phyloP scores from a whole-genome alignment of 2,797 vertebrate species.

The Chaetodon trifasciatus region DNA sequence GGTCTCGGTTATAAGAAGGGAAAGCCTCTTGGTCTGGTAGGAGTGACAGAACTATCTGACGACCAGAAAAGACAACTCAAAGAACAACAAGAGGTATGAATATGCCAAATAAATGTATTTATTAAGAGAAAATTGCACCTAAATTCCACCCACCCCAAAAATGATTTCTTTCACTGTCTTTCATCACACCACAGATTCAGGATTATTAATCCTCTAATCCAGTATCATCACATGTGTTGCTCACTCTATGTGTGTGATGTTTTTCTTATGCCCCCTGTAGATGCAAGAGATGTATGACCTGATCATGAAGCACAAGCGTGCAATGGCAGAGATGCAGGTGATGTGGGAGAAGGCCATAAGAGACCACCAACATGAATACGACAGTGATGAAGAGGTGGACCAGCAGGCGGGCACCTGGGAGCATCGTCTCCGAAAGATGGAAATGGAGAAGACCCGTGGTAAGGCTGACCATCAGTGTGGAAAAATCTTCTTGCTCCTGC shows the following conservation, averaged over 20 bases:
- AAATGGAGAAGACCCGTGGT: constrained; percentile 99
- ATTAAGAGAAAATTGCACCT: not conserved
- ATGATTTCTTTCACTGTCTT: not conserved
- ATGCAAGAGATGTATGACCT: constrained; percentile 99
- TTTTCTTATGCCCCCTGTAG: constrained; percentile 70
- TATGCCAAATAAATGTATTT: not conserved
- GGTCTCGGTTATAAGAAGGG: constrained; percentile 94
- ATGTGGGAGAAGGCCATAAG: constrained; percentile 96
- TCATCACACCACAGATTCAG: not conserved
- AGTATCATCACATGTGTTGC: not conserved
- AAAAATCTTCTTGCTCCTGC: not conserved
- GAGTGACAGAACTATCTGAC: constrained; percentile 94
- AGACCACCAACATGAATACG: constrained; percentile 97
- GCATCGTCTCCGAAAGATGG: constrained; percentile 95
- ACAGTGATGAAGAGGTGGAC: constrained; percentile 98
- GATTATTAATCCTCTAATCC: not conserved
- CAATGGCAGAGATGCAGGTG: constrained; percentile 97
- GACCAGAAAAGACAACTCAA: constrained; percentile 95
- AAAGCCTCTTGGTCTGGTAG: constrained; percentile 93
- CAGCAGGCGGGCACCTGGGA: constrained; percentile 94
- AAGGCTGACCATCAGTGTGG: not conserved
- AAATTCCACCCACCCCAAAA: not conserved
- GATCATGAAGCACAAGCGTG: constrained; percentile 98
- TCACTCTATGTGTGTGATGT: not conserved
- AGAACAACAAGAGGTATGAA: constrained; percentile 94